Base-by-base conservation (phyloP, 1,140 invertebrate species). In the Campoletis sonorensis region DNA sequence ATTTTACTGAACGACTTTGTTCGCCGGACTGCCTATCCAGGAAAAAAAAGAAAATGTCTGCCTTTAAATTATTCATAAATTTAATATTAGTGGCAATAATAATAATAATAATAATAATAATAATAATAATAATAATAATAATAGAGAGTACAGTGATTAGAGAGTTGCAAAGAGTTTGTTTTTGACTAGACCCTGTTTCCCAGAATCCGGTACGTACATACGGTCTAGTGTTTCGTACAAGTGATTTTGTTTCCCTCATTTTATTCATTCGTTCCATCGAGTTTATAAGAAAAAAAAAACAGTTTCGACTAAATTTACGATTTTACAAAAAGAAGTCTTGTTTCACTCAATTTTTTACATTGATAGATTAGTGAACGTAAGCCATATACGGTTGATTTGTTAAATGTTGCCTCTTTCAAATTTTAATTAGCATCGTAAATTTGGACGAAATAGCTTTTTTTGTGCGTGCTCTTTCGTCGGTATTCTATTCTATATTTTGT, bases 181-280 rank as follows among this genome's bases (percentile, higher is more conserved):
- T 78, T 45, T 86, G 89, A 88, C 85, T 89, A 88, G 86, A 90
- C 85, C 86, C 87, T 86, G 83, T 82, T 83, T 80, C 80, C 83
- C 84, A 89, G 75, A 88, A 87, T 85, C 83, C 83, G 83, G 80
- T 81, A 81, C 67, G 45, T 64, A 81, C 81, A 45, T 45, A 45
- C 8, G 83, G 83, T 82, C 85, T 82, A 84, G 82, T 70, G 70
- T 79, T 37, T 71, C 40, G 54, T 67, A 71, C 79, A 64, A 27
- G 30, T 49, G 26, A 40, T 80, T 33, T 68, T 68, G 45, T 18
- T 45, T 45, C 40, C 40, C 8, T 45, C 21, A 26, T 73, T 72
- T 67, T 75, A 54, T 84, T 26, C n/a, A 30, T 79, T 79, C 64
- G 26, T 45, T 45, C 40, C 40, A 40, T 72, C 45, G 33, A 40